Conservation (phyloP, 1,140 invertebrate genomes). For the Thrips palmi region DNA sequence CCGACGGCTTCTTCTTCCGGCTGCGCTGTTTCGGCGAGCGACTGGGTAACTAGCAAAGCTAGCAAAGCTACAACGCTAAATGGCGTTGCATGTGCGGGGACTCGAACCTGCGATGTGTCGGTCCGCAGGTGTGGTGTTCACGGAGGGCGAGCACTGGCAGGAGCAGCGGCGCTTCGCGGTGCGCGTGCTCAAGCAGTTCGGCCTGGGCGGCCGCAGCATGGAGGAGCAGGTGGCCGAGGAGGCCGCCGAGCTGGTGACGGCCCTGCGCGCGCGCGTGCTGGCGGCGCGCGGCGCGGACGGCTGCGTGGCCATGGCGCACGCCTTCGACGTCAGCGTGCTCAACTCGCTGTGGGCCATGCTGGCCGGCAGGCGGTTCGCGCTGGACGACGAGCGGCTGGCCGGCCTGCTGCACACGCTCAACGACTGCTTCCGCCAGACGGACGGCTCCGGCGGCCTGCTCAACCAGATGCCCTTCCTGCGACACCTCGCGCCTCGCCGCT, state of each 20-base stretch:
- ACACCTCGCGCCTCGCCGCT: constrained; percentile 33
- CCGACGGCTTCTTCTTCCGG: constrained; percentile 45
- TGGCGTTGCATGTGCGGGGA: not conserved
- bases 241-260: constrained; percentile 28
- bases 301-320: constrained; percentile 13
- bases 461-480: constrained; percentile 44
- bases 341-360: constrained; percentile 56
- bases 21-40: constrained; percentile 40
- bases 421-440: constrained; percentile 33
- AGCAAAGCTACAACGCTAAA: not conserved
- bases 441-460: constrained; percentile 44
- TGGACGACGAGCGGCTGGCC: constrained; percentile 29
- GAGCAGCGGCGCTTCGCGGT: constrained; percentile 37
- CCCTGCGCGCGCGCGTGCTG: constrained; percentile 13
- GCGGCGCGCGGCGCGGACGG: constrained; percentile 10
- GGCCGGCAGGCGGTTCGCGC: constrained; percentile 30
- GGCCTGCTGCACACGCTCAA: constrained; percentile 32
- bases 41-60: constrained; percentile 28
- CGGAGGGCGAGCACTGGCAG: constrained; percentile 37
- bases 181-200: constrained; percentile 36
- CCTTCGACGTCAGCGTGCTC: constrained; percentile 38
- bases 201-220: constrained; percentile 38
- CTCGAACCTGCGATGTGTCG: constrained; percentile 3
- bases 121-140: constrained; percentile 37
- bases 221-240: constrained; percentile 35